Evolutionary conservation across 2,888 invertebrate genomes (phyloP).

Genomic region (Bursaphelenchus okinawaensis): DNA sequence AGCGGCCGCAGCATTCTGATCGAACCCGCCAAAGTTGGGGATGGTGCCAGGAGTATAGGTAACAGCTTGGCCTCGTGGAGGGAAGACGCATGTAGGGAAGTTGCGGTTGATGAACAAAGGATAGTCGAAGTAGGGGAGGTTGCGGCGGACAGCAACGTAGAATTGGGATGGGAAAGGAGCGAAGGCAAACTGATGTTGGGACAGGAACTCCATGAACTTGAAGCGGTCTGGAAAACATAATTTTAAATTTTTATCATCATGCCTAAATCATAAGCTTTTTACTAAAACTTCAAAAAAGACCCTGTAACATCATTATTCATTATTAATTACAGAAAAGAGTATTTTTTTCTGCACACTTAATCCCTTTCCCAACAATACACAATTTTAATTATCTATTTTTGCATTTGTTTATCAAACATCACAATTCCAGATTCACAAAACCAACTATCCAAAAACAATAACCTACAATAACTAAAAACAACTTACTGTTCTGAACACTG

Average conservation of each 20-base stretch:
- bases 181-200: slow-evolving; percentile 54
- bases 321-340: no score
- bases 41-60: neutral
- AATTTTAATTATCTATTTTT: no score
- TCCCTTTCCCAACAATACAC: no score
- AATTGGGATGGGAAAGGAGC: slow-evolving; percentile 55
- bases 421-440: no score
- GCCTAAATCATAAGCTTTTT: no score
- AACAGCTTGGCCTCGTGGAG: neutral
- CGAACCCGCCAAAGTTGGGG: slow-evolving; percentile 5
- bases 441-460: no score
- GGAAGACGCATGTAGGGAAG: slow-evolving; percentile 11
- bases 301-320: no score
- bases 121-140: slow-evolving; percentile 55
- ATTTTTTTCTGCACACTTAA: no score
- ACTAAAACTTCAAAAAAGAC: no score
- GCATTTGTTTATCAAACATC: slow-evolving; percentile 6
- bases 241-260: no score
- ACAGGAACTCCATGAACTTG: slow-evolving; percentile 47
- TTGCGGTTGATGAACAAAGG: slow-evolving; percentile 43
- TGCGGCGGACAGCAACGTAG: slow-evolving; percentile 55
- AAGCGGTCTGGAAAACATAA: slow-evolving; percentile 27
- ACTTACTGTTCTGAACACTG: slow-evolving; percentile 42
- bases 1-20: neutral
- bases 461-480: neutral